Percentiles rank a stretch among this genome's conserved stretches.
phyloP scores from a whole-genome alignment of 1,140 invertebrate genomes.

The Antheraea mylitta region DNA sequence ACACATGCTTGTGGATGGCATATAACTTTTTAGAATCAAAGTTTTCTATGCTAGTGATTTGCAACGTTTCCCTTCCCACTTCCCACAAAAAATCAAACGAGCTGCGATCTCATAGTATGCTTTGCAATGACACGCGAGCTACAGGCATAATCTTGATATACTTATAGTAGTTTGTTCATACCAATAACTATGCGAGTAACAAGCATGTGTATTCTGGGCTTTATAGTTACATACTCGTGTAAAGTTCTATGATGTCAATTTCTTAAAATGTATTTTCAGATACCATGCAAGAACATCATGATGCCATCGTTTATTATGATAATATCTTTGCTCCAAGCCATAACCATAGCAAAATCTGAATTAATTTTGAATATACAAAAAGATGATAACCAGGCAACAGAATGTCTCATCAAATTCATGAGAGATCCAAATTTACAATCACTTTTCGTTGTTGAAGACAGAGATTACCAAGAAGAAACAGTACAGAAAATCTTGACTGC shows the following conservation, averaged over 20 bases:
- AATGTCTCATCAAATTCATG: background rate
- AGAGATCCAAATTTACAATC: background rate
- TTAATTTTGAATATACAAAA: background rate
- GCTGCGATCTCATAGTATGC: too few relatives aligned
- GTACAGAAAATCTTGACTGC: background rate
- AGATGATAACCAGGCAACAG: background rate
- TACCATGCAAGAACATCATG: background rate
- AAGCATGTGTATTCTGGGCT: too few relatives aligned
- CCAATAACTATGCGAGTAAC: too few relatives aligned
- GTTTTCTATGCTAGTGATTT: too few relatives aligned
- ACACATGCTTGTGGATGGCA: too few relatives aligned
- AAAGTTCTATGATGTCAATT: background rate
- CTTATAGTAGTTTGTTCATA: too few relatives aligned
- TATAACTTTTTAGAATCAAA: too few relatives aligned
- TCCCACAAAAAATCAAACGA: too few relatives aligned
- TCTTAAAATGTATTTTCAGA: background rate
- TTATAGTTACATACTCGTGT: too few relatives aligned
- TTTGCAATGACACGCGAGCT: too few relatives aligned
- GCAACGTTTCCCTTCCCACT: too few relatives aligned
- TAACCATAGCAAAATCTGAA: background rate
- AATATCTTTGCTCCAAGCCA: background rate
- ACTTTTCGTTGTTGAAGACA: background rate
- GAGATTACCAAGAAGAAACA: background rate
- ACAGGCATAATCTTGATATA: too few relatives aligned
- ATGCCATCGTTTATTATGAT: background rate